phyloP scores from a whole-genome alignment of 1,140 invertebrate genomes.

The Tetranychus cinnabarinus region DNA sequence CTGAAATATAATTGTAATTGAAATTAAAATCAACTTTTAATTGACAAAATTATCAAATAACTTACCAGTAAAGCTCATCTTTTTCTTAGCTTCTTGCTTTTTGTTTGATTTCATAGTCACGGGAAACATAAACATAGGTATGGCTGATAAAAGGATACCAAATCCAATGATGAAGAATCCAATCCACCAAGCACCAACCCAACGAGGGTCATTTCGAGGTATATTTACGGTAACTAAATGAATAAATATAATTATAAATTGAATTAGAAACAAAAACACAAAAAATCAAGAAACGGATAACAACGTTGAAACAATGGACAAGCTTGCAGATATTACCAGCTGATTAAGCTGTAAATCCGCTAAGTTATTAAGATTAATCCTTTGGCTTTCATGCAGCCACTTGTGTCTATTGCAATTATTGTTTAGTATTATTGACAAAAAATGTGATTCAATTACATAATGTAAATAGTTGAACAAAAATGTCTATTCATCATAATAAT shows the following conservation, averaged over 20 bases:
- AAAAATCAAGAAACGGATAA: not conserved
- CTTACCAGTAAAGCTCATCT: not conserved
- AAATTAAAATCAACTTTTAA: not conserved
- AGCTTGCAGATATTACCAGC: too few relatives aligned
- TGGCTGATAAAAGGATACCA: constrained; percentile 10
- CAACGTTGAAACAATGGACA: not conserved
- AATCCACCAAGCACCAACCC: constrained; percentile 32
- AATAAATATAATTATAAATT: not conserved
- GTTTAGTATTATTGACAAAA: too few relatives aligned
- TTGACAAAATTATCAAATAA: not conserved
- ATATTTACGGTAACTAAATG: constrained; percentile 12
- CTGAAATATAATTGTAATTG: constrained; percentile 20
- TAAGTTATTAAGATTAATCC: too few relatives aligned
- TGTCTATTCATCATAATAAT: too few relatives aligned
- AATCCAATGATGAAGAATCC: constrained; percentile 15
- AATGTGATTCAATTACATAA: too few relatives aligned
- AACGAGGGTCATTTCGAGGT: constrained; percentile 19
- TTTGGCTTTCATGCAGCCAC: too few relatives aligned
- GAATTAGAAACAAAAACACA: not conserved
- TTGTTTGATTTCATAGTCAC: not conserved
- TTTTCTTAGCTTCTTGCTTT: not conserved
- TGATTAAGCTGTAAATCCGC: too few relatives aligned
- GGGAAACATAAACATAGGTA: constrained; percentile 16
- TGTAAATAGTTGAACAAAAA: too few relatives aligned
- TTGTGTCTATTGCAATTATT: too few relatives aligned